A percentile compares a stretch with the other conserved stretches of the same genome.
Evolutionary conservation across 2,888 invertebrate species (phyloP).

Genomic region (Invenusta paracnida): DNA sequence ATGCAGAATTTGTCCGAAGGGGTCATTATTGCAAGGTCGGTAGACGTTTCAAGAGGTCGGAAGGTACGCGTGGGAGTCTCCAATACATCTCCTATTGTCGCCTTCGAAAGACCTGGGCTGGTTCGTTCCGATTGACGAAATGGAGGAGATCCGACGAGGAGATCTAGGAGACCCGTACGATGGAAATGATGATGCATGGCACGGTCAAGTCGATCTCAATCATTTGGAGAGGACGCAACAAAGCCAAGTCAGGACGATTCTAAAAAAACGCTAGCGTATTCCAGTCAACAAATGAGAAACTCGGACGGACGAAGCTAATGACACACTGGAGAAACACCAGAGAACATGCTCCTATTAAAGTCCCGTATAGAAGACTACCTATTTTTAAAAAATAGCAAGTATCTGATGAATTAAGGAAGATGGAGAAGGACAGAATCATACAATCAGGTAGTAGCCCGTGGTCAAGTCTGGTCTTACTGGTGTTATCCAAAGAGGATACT

Average conservation of each 20-base stretch:
- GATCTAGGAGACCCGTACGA: neutral
- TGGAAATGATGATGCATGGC: neutral
- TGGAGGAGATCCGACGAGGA: neutral
- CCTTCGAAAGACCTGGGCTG: neutral
- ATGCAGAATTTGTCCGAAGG: neutral
- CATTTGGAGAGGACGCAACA: neutral
- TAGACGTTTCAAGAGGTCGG: neutral
- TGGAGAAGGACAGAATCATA: slow-evolving; percentile 45
- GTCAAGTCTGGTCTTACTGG: slow-evolving; percentile 46
- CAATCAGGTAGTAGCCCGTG: slow-evolving; percentile 46
- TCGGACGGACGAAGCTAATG: neutral
- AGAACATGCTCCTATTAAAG: neutral
- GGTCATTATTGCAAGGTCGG: neutral
- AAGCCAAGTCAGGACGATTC: neutral
- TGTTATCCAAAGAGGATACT: no score
- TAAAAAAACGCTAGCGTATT: no score
- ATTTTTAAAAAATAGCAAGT: slow-evolving; percentile 42
- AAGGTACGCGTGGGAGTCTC: neutral
- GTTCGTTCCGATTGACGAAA: neutral
- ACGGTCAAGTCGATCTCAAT: neutral
- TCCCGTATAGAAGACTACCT: neutral
- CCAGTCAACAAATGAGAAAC: neutral
- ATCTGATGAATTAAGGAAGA: slow-evolving; percentile 17
- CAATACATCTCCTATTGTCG: neutral
- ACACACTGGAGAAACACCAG: neutral